Conservation (phyloP, 2,888 invertebrate species). For the Cecidostiba fungosa region DNA sequence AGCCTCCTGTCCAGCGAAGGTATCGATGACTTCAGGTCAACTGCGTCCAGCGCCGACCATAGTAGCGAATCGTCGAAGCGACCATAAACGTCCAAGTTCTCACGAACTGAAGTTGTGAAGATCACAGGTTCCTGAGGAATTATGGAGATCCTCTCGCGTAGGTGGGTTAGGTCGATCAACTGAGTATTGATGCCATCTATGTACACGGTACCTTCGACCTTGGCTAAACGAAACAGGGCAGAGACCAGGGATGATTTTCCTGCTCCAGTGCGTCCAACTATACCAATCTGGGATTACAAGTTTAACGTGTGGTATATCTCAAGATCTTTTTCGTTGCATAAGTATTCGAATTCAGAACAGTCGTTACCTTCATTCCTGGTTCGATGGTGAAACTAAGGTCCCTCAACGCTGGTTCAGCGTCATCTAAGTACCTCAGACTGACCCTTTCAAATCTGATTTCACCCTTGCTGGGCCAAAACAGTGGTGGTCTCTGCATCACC, state of each 20-base stretch:
- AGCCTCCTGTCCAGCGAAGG: constrained; percentile 87
- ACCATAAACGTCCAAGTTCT: constrained; percentile 92
- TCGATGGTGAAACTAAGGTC: constrained; percentile 86
- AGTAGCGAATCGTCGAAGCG: constrained; percentile 87
- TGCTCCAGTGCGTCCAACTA: constrained; percentile 94
- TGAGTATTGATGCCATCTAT: constrained; percentile 89
- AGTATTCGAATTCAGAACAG: neutral
- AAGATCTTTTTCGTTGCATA: neutral
- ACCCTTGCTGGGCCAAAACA: constrained; percentile 87
- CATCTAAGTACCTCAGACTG: constrained; percentile 84
- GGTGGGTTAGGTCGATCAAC: constrained; percentile 87
- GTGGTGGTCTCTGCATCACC: constrained; percentile 81
- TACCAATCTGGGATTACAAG: constrained; percentile 84
- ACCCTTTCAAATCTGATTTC: constrained; percentile 84
- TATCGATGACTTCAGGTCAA: constrained; percentile 89
- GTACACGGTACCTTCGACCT: constrained; percentile 87
- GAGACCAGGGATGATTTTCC: constrained; percentile 92
- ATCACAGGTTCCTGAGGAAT: constrained; percentile 95
- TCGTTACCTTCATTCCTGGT: constrained; percentile 85
- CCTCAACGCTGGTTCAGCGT: constrained; percentile 87
- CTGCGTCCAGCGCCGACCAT: constrained; percentile 89
- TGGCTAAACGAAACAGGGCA: constrained; percentile 90
- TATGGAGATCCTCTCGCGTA: constrained; percentile 88
- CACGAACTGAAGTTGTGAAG: constrained; percentile 91
- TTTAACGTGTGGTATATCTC: neutral